These are phyloP conservation scores for Notolabrus celidotus DNA, from an alignment of 2,797 vertebrate species.

Conservation along the genomic window DNA sequence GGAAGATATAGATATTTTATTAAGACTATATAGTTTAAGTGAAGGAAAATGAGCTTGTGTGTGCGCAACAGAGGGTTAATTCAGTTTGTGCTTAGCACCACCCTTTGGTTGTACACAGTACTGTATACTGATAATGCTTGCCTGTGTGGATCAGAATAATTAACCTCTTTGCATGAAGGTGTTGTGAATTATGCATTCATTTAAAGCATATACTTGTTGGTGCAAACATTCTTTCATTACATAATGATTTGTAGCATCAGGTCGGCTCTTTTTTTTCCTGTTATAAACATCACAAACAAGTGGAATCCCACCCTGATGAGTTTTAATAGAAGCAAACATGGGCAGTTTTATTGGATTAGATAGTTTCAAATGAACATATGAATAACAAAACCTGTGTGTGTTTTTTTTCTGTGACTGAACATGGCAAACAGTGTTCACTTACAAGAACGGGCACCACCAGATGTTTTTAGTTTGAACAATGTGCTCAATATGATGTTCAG, in stretches of 20 bases:
- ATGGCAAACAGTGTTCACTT: constrained; percentile 55
- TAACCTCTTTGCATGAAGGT: constrained; percentile 45
- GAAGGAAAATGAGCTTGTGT: constrained; percentile 16
- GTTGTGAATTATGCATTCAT: constrained; percentile 37
- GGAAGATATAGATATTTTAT: constrained; percentile 16
- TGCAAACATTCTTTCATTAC: constrained; percentile 32
- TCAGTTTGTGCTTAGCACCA: constrained; percentile 79
- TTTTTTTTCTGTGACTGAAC: constrained; percentile 68
- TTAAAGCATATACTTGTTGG: constrained; percentile 30
- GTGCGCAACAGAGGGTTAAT: constrained; percentile 26
- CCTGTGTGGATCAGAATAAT: constrained; percentile 57
- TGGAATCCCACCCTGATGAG: constrained; percentile 12
- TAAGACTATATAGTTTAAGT: constrained; percentile 19
- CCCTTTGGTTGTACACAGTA: constrained; percentile 73
- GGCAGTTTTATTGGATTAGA: constrained; percentile 3
- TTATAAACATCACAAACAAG: constrained; percentile 5
- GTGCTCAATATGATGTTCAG: constrained; percentile 33
- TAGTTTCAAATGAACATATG: constrained; percentile 18
- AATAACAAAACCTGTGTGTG: constrained; percentile 82
- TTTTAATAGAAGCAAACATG: neutral
- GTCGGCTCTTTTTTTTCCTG: constrained; percentile 4
- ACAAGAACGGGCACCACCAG: constrained; percentile 22
- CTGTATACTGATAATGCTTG: constrained; percentile 41
- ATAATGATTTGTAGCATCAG: constrained; percentile 11
- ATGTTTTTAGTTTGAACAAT: constrained; percentile 29